Evolutionary conservation across 2,888 invertebrate genomes (phyloP).

Genomic region (Micoletzkya japonica): DNA sequence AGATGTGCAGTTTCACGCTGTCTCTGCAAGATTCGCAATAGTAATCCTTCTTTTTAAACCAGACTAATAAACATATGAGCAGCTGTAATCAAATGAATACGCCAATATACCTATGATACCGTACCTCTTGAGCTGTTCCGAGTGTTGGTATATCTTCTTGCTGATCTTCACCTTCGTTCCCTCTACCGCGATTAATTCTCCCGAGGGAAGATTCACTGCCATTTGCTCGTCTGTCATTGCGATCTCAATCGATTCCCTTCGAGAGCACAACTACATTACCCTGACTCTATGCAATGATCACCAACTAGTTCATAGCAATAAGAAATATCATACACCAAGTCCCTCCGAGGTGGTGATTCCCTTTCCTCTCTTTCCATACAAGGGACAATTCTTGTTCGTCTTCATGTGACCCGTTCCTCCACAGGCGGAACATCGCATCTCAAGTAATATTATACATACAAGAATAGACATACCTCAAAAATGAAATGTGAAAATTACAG

Average conservation of each 20-base stretch:
- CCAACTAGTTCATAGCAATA: not conserved
- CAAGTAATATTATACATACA: not conserved
- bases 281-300: no score
- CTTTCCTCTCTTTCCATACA: slow-evolving; percentile 75
- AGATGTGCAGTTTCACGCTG: slow-evolving; percentile 33
- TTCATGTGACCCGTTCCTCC: slow-evolving; percentile 80
- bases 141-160: slow-evolving; percentile 67
- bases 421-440: slow-evolving; percentile 83
- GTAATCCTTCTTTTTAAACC: slow-evolving; percentile 66
- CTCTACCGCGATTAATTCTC: slow-evolving; percentile 66
- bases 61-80: no score
- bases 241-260: slow-evolving; percentile 46
- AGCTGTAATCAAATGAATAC: no score
- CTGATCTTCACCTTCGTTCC: slow-evolving; percentile 67
- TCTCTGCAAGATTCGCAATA: slow-evolving; percentile 43
- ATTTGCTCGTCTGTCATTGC: slow-evolving; percentile 75
- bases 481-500: not conserved
- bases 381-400: slow-evolving; percentile 95
- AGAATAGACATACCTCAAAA: not conserved
- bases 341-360: not conserved
- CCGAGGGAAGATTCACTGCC: slow-evolving; percentile 72
- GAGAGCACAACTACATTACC: not conserved
- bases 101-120: no score
- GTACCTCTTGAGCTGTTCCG: slow-evolving; percentile 60
- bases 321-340: not conserved